Conservation (phyloP, 2,797 vertebrate species). For the Dendrocincla tyrannina region DNA sequence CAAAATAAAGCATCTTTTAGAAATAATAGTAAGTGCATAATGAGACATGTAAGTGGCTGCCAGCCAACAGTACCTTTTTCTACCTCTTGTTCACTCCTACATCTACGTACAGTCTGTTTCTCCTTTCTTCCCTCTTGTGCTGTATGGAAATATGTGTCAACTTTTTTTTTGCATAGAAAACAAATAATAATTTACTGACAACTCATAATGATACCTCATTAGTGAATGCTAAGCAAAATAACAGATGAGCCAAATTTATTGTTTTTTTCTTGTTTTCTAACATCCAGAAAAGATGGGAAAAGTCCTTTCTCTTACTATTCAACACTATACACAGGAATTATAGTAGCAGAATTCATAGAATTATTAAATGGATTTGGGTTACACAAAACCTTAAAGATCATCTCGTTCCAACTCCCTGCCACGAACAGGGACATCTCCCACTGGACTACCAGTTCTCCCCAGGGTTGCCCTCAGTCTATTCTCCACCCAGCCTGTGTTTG, state of each 20-base stretch:
- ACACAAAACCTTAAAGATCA: not conserved
- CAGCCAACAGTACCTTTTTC: not conserved
- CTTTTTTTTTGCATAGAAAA: not conserved
- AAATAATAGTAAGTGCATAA: not conserved
- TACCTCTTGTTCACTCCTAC: not conserved
- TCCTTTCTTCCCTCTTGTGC: not conserved
- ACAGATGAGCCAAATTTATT: not conserved
- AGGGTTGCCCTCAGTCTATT: not conserved
- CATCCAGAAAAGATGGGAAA: not conserved
- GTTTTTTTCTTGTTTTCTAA: not conserved
- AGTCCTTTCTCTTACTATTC: not conserved
- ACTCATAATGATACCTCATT: not conserved
- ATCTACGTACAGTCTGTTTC: not conserved
- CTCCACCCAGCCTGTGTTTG: not conserved
- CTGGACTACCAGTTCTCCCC: not conserved
- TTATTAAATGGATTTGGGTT: not conserved
- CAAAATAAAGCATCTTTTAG: not conserved
- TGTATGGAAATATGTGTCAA: not conserved
- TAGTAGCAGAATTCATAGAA: not conserved
- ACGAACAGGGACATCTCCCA: not conserved
- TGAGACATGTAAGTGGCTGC: not conserved
- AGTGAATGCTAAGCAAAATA: not conserved
- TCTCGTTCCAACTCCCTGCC: not conserved
- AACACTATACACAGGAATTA: not conserved
- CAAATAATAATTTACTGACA: not conserved